Base-by-base conservation (phyloP, 1,140 invertebrate species). In the Carposina sasakii region DNA sequence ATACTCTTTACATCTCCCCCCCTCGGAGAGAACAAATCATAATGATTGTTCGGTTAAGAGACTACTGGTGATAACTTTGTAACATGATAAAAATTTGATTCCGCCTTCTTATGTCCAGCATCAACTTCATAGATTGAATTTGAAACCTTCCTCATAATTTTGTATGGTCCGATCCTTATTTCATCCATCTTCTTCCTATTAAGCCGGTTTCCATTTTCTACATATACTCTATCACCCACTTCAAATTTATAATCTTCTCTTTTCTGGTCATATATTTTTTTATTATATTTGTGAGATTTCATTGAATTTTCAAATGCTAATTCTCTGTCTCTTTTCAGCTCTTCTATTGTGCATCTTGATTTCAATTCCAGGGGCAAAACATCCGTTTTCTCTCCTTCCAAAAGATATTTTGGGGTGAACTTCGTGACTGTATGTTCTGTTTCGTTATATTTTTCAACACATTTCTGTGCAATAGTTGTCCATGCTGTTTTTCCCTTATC, bases 381-480 rank as follows among this genome's bases (percentile, higher is more conserved):
- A 43, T 44, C 10, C 1, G 54, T 36, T 47, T 49, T 43, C 26
- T 46, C 34, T 2, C 59, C 54, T 31, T 62, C 44, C 13, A 58
- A 44, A n/a, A 62, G 20, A 19, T 62, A 62, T 46, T 42, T 55
- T 16, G 55, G 55, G 9, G 63, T 24, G 59, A 76, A 81, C 4
- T 49, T 51, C 20, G 69, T 77, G 1, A 73, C 60, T 46, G 60
- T 55, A 31, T 76, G 73, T 46, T 60, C 58, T n/a, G 73, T 72
- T 3, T 71, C 48, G 52, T 77, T 72, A 34, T 57, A 57, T 45
- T 48, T 52, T 10, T 48, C 39, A 16, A 57, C 48, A 57, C 58
- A 61, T n/a, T 54, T n/a, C 19, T 54, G 55, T 9, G 55, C 55
- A 24, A 57, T 45, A 12, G 57, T 50, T 40, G 53, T 53, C 53